Percentiles rank a stretch among this genome's conserved stretches.
Evolutionary conservation across 2,797 vertebrate genomes (phyloP).

Genomic region (Crax fasciolata): DNA sequence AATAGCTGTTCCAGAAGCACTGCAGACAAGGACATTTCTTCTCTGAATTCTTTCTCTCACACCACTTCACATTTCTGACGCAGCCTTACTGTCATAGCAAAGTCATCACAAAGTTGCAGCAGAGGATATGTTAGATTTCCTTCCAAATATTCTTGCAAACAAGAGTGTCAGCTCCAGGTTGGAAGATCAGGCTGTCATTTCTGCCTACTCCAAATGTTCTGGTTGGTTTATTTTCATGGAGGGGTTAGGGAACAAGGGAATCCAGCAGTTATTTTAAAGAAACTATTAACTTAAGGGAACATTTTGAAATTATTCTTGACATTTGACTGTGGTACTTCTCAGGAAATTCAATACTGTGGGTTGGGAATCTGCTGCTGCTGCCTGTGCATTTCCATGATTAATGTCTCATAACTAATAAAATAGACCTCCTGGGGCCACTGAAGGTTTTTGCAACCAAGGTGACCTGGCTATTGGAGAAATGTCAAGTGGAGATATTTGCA

Average conservation of each 20-base stretch:
- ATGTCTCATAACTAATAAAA: neutral
- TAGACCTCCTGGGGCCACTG: neutral
- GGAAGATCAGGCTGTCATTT: neutral
- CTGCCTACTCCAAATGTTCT: neutral
- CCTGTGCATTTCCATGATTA: neutral
- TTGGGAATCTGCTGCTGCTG: neutral
- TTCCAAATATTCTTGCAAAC: neutral
- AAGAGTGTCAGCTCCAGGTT: neutral
- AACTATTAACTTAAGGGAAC: neutral
- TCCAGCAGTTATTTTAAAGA: neutral
- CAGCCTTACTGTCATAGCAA: neutral
- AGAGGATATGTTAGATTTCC: neutral
- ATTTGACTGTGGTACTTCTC: neutral
- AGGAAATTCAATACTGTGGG: neutral
- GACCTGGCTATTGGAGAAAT: neutral
- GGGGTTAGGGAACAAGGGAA: neutral
- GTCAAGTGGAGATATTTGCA: neutral
- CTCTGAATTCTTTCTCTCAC: neutral
- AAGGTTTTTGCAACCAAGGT: neutral
- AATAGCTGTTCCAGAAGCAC: neutral
- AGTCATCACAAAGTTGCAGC: neutral
- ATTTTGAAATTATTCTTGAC: neutral
- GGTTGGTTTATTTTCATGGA: neutral
- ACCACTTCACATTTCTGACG: neutral
- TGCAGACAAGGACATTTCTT: neutral